Evolutionary conservation across 2,113 vertebrate species (phyloP).

Genomic region (Noctilio leporinus): DNA sequence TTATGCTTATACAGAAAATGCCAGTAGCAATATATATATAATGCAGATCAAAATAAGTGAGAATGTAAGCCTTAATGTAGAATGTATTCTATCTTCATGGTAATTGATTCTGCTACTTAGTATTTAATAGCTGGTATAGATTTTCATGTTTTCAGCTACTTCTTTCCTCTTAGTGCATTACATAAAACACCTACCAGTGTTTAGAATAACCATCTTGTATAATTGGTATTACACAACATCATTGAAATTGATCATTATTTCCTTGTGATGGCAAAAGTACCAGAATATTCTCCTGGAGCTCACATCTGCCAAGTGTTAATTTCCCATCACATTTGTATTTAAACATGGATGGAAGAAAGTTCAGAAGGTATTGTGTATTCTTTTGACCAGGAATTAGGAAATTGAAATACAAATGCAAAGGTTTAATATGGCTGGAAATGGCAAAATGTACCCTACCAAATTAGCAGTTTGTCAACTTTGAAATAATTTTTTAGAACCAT

Average conservation of each 20-base stretch:
- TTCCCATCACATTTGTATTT: slow-evolving; percentile 19
- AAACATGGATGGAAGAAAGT: slow-evolving; percentile 5
- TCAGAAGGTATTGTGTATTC: slow-evolving; percentile 15
- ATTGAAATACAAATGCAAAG: slow-evolving; percentile 44
- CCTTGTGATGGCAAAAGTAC: not conserved
- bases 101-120: not conserved
- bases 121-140: not conserved
- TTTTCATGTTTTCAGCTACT: slow-evolving; percentile 9
- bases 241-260: slow-evolving; percentile 33
- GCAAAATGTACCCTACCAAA: not conserved
- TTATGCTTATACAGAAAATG: not conserved
- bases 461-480: slow-evolving; percentile 12
- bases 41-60: not conserved
- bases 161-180: not conserved
- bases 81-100: not conserved
- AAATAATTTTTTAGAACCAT: slow-evolving; percentile 17
- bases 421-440: not conserved
- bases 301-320: not conserved
- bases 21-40: not conserved
- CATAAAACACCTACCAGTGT: not conserved
- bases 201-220: not conserved
- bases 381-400: slow-evolving; percentile 23
- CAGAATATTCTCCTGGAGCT: not conserved
- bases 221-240: not conserved
- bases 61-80: not conserved